Evolutionary conservation across 2,797 vertebrate species (phyloP), one percentile per base, ranked within the genome.

Genomic region (Oreochromis mossambicus): DNA sequence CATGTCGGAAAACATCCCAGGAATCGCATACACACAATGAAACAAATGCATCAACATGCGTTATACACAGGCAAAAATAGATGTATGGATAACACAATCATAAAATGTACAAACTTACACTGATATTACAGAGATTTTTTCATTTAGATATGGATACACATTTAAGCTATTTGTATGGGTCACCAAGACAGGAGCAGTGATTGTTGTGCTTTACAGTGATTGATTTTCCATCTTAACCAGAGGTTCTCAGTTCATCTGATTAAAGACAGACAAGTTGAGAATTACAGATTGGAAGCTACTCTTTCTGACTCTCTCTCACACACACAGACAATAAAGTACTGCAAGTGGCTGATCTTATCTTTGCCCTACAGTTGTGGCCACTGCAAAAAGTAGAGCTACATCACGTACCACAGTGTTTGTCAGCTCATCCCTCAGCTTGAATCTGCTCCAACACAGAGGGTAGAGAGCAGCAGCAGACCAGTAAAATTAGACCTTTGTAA

Each of bases 231-330:
- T 93, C 87, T 86, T 80, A 88, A 86, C 68, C 61, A 54, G 83
- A 91, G 88, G 88, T 89, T 91, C 89, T 92, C 87, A 80, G 83
- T 89, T 91, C 86, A 91, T 92, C 92, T 89, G 91, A 94, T 93
- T 91, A 91, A 91, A 92, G 82, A 89, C 83, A 80, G 91, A 93
- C 88, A 92, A 89, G 91, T 88, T 86, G 85, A 88, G 85, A 92
- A 94, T 91, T 89, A 89, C 86, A 92, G 86, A 92, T 86, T 82
- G 63, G 86, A 86, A 86, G 75, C 86, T 52, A 8, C 83, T 91
- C 56, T 46, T 13, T 83, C 81, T 63, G 4, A 12, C 68, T 34
- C 24, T 2, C 32, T 66, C 63, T 3, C 79, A 55, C 43, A 77
- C 32, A 77, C 61, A 58, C 41, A 75, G 26, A 52, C 68, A 84